phyloP scores from a whole-genome alignment of 64 coral and sea anemone species.

The Trachythela sp. region DNA sequence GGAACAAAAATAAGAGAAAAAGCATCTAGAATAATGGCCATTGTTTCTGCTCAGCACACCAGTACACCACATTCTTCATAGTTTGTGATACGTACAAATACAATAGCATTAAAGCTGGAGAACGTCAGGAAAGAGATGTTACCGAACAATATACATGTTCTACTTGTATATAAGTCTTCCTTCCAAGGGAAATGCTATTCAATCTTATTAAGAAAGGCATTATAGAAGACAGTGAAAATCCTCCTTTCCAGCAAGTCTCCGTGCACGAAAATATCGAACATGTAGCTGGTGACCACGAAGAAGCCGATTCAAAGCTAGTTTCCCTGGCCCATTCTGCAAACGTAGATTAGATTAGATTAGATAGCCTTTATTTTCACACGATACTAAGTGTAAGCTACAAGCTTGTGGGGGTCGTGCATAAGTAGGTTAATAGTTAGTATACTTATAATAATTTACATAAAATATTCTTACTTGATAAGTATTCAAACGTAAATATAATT shows the following conservation, averaged over 20 bases:
- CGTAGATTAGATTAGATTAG: no score
- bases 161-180: background rate
- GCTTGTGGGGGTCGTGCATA: no score
- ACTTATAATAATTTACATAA: no score
- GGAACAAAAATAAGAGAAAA: background rate
- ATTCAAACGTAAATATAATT: no score
- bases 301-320: background rate
- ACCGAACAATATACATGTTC: background rate
- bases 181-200: background rate
- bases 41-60: background rate
- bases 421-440: no score
- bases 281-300: background rate
- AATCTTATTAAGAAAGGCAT: background rate
- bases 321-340: background rate
- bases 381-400: no score
- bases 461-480: no score
- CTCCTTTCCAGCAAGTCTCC: background rate
- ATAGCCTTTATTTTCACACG: no score
- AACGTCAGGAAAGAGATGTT: background rate
- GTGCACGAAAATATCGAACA: background rate
- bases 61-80: background rate
- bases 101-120: background rate
- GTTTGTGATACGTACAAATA: background rate
- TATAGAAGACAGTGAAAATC: background rate
- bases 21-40: background rate